These are phyloP conservation scores for Drosophila setifemur DNA, from an alignment of 1,140 invertebrate genomes.

Conservation along the genomic window DNA sequence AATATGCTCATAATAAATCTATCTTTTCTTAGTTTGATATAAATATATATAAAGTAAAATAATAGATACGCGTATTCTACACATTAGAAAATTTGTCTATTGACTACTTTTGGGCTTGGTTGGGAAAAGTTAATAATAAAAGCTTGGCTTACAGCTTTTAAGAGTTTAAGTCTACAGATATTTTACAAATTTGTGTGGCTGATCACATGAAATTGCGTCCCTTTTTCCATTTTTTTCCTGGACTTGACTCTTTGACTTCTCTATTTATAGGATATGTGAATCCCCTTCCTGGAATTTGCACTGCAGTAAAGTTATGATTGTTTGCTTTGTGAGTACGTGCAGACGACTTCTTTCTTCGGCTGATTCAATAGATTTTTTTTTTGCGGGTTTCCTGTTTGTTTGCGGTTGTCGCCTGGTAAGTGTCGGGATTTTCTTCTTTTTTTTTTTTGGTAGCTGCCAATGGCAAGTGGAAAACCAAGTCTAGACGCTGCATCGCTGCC, in stretches of 20 bases:
- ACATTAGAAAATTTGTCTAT: not conserved
- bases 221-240: not conserved
- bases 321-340: constrained; percentile 54
- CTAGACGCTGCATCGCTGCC: constrained; percentile 19
- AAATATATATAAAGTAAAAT: not conserved
- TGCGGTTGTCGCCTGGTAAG: constrained; percentile 46
- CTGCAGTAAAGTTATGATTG: constrained; percentile 52
- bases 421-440: constrained; percentile 15
- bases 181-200: too few relatives aligned
- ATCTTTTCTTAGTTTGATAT: not conserved
- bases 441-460: constrained; percentile 28
- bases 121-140: not conserved
- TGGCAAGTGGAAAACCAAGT: constrained; percentile 40
- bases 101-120: constrained; percentile 25
- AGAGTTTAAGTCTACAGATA: not conserved
- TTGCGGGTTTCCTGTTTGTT: constrained; percentile 48
- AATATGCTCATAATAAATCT: not conserved
- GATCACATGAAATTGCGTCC: too few relatives aligned
- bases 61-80: not conserved
- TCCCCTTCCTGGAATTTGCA: not conserved
- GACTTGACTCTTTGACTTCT: not conserved
- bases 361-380: constrained; percentile 25
- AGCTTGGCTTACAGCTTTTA: not conserved
- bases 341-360: constrained; percentile 31
- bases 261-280: not conserved